Conservation (phyloP, 2,113 vertebrate species). For the Gallinago paraguaiae region DNA sequence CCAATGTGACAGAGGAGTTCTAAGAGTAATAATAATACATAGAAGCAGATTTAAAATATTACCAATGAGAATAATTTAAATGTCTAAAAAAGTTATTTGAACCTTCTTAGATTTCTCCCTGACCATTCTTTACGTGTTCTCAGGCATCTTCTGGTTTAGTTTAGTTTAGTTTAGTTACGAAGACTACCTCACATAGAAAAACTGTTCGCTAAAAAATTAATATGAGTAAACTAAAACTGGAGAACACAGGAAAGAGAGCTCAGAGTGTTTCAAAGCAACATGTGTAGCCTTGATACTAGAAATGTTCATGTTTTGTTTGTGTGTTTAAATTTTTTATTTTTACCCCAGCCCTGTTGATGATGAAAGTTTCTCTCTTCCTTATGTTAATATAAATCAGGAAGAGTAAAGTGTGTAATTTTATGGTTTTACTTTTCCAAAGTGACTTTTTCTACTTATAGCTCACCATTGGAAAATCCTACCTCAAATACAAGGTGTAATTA, state of each 20-base stretch:
- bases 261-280: neutral
- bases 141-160: neutral
- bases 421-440: neutral
- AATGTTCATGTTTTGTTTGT: neutral
- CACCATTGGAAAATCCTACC: neutral
- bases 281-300: neutral
- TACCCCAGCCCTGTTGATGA: neutral
- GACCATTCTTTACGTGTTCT: neutral
- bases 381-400: neutral
- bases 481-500: neutral
- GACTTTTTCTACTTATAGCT: neutral
- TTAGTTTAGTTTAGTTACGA: neutral
- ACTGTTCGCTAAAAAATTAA: neutral
- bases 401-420: neutral
- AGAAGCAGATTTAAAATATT: neutral
- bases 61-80: neutral
- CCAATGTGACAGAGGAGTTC: neutral
- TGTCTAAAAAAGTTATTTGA: neutral
- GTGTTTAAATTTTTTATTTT: neutral
- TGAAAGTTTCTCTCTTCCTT: neutral
- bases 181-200: neutral
- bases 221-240: neutral
- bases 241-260: neutral
- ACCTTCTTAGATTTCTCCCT: neutral
- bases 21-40: neutral